Percentiles rank a stretch among this genome's conserved stretches.
These are phyloP conservation scores for Acleris holmiana DNA, from an alignment of 2,888 invertebrate species.

Conservation along the genomic window DNA sequence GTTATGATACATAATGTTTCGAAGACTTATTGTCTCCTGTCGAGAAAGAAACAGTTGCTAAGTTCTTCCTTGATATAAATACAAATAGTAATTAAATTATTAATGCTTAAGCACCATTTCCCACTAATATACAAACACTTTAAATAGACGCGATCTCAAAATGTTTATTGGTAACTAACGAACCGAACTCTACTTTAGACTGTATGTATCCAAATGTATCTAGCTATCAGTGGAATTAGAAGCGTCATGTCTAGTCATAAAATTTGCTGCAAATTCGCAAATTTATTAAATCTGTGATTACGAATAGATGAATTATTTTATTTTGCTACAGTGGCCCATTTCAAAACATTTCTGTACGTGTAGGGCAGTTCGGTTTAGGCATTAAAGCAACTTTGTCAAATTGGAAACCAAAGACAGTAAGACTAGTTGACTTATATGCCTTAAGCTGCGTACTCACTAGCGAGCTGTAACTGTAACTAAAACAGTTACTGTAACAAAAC, in stretches of 20 bases:
- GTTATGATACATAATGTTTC: too few relatives aligned
- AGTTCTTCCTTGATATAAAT: not conserved
- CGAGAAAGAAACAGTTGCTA: not conserved
- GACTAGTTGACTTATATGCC: too few relatives aligned
- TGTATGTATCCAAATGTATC: conserved; percentile 16
- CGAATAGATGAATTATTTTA: conserved; percentile 48
- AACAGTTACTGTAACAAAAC: too few relatives aligned
- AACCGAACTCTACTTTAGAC: not conserved
- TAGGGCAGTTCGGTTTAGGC: not conserved
- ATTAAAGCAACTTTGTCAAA: not conserved
- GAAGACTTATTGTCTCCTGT: not conserved
- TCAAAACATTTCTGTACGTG: not conserved
- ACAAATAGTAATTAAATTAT: not conserved
- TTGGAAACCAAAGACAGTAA: too few relatives aligned
- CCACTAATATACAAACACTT: conserved; percentile 24
- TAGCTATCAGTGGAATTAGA: conserved; percentile 15
- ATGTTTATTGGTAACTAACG: conserved; percentile 14
- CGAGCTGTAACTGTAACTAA: too few relatives aligned
- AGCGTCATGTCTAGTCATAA: conserved; percentile 70
- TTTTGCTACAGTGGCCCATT: conserved; percentile 35
- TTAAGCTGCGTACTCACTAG: too few relatives aligned
- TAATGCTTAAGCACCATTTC: not conserved
- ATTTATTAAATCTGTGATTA: conserved; percentile 43
- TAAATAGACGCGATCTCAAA: conserved; percentile 35
- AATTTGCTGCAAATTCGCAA: conserved; percentile 61